Conservation (phyloP, 2,113 vertebrate genomes). For the Myiozetetes cayanensis region DNA sequence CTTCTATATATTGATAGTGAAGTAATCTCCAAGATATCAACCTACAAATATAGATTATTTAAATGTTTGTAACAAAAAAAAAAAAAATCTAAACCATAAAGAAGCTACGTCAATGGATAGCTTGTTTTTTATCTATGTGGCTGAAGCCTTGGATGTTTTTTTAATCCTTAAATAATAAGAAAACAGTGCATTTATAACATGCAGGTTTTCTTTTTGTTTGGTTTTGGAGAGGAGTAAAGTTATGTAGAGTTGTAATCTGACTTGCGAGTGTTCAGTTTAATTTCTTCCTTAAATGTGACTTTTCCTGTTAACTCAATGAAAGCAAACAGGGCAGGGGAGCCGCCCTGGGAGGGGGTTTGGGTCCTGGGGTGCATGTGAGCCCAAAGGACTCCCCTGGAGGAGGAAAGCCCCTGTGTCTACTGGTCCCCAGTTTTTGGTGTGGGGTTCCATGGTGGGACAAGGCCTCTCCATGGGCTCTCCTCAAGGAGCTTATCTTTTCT, state of each 20-base stretch:
- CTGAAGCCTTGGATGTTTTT: constrained; percentile 60
- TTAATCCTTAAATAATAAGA: constrained; percentile 66
- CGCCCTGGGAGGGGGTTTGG: fast-evolving
- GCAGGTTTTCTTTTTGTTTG: constrained; percentile 23
- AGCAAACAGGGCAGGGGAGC: neutral
- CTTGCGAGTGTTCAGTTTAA: constrained; percentile 34
- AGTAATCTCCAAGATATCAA: constrained; percentile 86
- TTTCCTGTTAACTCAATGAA: constrained; percentile 51
- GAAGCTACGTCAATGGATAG: constrained; percentile 65
- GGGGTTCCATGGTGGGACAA: neutral
- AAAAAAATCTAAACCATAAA: constrained; percentile 36
- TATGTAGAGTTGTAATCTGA: constrained; percentile 49
- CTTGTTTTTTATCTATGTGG: constrained; percentile 65
- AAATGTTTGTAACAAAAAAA: constrained; percentile 77
- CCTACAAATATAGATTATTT: constrained; percentile 86
- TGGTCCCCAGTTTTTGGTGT: neutral
- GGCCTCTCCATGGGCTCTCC: neutral
- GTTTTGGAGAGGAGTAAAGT: constrained; percentile 38
- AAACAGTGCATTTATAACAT: constrained; percentile 19
- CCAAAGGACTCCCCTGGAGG: neutral
- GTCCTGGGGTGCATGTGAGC: neutral
- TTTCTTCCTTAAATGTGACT: constrained; percentile 59
- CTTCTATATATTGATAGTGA: constrained; percentile 88
- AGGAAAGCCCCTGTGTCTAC: neutral
- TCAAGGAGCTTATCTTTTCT: neutral